Evolutionary conservation across 2,113 vertebrate genomes (phyloP), one percentile per base, ranked within the genome.

Genomic region (Pachypanchax playfairii): DNA sequence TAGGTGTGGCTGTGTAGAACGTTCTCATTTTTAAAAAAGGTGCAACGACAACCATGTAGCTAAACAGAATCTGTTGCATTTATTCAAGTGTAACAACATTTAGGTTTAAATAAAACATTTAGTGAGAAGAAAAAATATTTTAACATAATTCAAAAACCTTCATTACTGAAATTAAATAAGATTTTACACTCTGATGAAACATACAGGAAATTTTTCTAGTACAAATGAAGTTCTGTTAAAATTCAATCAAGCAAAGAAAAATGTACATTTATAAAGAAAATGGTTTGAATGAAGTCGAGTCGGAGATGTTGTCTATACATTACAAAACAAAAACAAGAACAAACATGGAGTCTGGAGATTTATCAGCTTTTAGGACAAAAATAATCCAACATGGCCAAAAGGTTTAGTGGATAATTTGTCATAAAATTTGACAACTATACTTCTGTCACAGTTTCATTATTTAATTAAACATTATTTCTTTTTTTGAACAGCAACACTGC

Each of bases 1-100:
- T 39, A 42, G 85, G 81, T 66, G 69, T 26, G 71, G 70, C 69
- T 56, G 54, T 6, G 42, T n/a, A 49, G n/a, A n/a, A n/a, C n/a
- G n/a, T n/a, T n/a, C n/a, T 25, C 14, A 50, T 17, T 36, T 8
- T 21, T 49, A 38, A 50, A 3, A 12, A 18, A 6, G 39, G 11
- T 36, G 25, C 15, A 33, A 49, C 13, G n/a, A n/a, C n/a, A n/a
- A n/a, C n/a, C n/a, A n/a, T 35, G 33, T 11, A 3, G 10, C 13
- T 12, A 35, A 33, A 35, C 11, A 12, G 33, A 8, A 8, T 42
- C 2, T 18, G 29, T 25, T 15, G 5, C 17, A 29, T 47, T 6
- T 52, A 11, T 55, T 9, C 31, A 67, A 12, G 4, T 12, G 5
- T n/a, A 21, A 48, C 11, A 55, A 3, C 3, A 22, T 25, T 67